phyloP scores from a whole-genome alignment of 2,888 invertebrate species.

The Melipona bicolor region DNA sequence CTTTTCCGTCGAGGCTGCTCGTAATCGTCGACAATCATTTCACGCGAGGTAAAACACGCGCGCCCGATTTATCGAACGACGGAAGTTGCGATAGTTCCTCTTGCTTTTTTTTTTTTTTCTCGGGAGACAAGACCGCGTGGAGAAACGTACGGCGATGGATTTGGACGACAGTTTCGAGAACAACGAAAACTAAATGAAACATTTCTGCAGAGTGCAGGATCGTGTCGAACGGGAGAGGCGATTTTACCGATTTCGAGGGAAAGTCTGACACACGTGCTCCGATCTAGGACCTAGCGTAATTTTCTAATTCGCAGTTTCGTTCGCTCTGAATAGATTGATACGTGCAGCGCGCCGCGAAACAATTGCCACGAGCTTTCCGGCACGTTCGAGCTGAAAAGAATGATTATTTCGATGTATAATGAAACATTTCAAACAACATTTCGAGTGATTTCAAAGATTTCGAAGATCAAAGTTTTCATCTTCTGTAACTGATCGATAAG shows the following conservation, averaged over 20 bases:
- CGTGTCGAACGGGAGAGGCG: slow-evolving; percentile 12
- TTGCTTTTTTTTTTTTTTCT: neutral
- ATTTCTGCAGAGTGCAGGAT: neutral
- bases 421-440: no score
- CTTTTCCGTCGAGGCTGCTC: slow-evolving; percentile 2
- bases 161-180: slow-evolving; percentile 52
- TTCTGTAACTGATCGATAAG: no score
- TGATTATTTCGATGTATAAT: no score
- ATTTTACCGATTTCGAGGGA: neutral
- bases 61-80: slow-evolving; percentile 14
- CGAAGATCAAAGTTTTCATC: no score
- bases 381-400: no score
- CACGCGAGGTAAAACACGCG: slow-evolving; percentile 8
- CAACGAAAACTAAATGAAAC: slow-evolving; percentile 58
- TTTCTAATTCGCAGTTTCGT: slow-evolving; percentile 47
- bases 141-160: slow-evolving; percentile 8
- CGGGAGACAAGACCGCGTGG: neutral
- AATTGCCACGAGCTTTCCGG: no score
- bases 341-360: no score
- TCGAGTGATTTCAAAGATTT: no score
- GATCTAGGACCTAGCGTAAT: slow-evolving; percentile 47
- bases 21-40: slow-evolving; percentile 63
- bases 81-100: slow-evolving; percentile 42
- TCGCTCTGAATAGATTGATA: slow-evolving; percentile 10
- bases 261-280: slow-evolving; percentile 13